These are phyloP conservation scores for Seriola rivoliana DNA, from an alignment of 2,113 vertebrate species.

Conservation along the genomic window DNA sequence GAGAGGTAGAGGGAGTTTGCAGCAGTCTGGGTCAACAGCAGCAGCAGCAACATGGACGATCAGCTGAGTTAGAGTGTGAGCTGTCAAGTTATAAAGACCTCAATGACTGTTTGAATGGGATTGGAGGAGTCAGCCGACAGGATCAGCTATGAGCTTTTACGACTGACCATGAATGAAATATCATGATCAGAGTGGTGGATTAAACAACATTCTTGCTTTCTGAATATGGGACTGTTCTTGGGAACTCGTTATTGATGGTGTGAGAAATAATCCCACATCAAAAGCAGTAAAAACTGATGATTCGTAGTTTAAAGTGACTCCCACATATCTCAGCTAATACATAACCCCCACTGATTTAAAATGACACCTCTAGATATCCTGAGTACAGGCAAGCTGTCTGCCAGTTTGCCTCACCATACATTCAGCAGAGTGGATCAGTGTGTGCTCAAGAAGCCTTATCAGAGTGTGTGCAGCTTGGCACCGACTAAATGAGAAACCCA, in stretches of 20 bases:
- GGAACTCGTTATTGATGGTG: slow-evolving; percentile 24
- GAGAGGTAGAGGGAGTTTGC: slow-evolving; percentile 13
- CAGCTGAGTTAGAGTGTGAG: slow-evolving; percentile 10
- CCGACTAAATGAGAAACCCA: slow-evolving; percentile 70
- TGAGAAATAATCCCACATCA: slow-evolving; percentile 41
- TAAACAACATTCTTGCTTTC: slow-evolving; percentile 17
- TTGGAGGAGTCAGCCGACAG: slow-evolving; percentile 15
- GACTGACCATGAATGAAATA: slow-evolving; percentile 14
- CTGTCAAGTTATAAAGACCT: slow-evolving; percentile 42
- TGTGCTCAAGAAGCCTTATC: slow-evolving; percentile 74
- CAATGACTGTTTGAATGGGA: neutral
- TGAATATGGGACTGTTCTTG: slow-evolving; percentile 20
- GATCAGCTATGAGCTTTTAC: slow-evolving; percentile 24
- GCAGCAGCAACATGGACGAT: slow-evolving; percentile 28
- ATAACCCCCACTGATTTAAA: slow-evolving; percentile 55
- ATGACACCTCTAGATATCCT: slow-evolving; percentile 45
- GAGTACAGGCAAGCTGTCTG: slow-evolving; percentile 44
- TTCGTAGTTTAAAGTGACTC: slow-evolving; percentile 41
- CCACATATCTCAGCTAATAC: slow-evolving; percentile 42
- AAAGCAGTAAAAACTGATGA: slow-evolving; percentile 42
- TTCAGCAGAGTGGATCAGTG: slow-evolving; percentile 65
- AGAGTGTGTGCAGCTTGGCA: slow-evolving; percentile 72
- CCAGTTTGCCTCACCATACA: slow-evolving; percentile 51
- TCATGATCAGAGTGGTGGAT: neutral
- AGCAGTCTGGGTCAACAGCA: slow-evolving; percentile 5